phyloP scores from a whole-genome alignment of 1,140 invertebrate genomes.

The Orussus abietinus region DNA sequence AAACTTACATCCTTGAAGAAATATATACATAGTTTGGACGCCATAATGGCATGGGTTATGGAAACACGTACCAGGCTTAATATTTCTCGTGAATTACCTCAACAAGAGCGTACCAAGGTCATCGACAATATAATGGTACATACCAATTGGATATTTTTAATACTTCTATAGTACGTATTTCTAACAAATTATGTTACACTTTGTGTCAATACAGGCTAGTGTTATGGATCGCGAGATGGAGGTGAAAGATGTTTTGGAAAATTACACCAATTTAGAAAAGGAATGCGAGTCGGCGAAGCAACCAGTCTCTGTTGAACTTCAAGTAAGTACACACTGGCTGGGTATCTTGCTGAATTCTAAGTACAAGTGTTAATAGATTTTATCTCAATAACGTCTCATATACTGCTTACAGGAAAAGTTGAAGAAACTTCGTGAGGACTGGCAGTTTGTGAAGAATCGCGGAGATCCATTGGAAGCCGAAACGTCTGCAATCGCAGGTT shows the following conservation, averaged over 20 bases:
- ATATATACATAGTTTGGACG: conserved; percentile 57
- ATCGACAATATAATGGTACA: conserved; percentile 61
- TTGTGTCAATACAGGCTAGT: no score
- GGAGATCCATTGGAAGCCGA: conserved; percentile 35
- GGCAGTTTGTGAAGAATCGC: conserved; percentile 56
- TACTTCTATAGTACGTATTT: conserved; percentile 5
- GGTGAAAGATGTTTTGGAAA: conserved; percentile 64
- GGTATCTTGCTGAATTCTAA: no score
- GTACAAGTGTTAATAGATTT: no score
- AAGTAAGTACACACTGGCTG: conserved; percentile 53
- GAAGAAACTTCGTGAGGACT: conserved; percentile 60
- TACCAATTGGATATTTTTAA: conserved; percentile 9
- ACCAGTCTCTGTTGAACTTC: conserved; percentile 57
- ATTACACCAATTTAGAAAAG: conserved; percentile 65
- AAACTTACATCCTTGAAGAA: conserved; percentile 61
- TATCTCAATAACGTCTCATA: not conserved
- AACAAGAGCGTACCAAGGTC: conserved; percentile 53
- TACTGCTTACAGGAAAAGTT: conserved; percentile 52
- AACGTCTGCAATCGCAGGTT: conserved; percentile 8
- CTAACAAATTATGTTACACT: conserved; percentile 24
- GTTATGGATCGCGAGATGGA: conserved; percentile 60
- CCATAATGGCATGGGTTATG: conserved; percentile 57
- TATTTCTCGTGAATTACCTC: conserved; percentile 51
- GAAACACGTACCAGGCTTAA: conserved; percentile 53
- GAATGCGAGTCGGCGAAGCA: conserved; percentile 60